A percentile compares a stretch with the other conserved stretches of the same genome.
phyloP scores from a whole-genome alignment of 2,797 vertebrate species.

The Apogon talboti region DNA sequence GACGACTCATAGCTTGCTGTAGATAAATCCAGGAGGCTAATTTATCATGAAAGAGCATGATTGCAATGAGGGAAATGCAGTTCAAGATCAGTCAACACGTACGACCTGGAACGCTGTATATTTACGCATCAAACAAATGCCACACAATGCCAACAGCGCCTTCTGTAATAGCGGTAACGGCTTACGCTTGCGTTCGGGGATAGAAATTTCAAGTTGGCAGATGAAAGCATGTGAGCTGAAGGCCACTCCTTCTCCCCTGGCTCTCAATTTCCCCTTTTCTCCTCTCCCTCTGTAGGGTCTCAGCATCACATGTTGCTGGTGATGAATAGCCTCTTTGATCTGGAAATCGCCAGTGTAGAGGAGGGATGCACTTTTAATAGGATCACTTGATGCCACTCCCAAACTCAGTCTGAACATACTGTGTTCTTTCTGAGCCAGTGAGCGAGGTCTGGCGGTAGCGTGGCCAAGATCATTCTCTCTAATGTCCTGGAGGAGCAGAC shows the following conservation, averaged over 20 bases:
- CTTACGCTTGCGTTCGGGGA: constrained; percentile 37
- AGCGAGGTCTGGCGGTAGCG: constrained; percentile 60
- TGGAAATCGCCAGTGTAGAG: constrained; percentile 47
- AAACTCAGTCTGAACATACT: constrained; percentile 46
- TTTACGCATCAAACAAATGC: constrained; percentile 34
- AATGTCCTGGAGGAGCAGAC: constrained; percentile 67
- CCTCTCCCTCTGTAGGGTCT: constrained; percentile 34
- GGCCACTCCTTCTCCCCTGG: constrained; percentile 33
- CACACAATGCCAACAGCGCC: constrained; percentile 32
- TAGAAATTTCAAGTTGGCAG: constrained; percentile 44
- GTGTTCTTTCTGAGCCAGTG: constrained; percentile 53
- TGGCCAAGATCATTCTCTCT: constrained; percentile 69
- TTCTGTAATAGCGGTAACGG: constrained; percentile 24
- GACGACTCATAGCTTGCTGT: constrained; percentile 50
- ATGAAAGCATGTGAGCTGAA: constrained; percentile 56
- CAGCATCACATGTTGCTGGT: constrained; percentile 57
- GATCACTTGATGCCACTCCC: constrained; percentile 52
- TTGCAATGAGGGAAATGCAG: constrained; percentile 38
- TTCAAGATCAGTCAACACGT: constrained; percentile 23
- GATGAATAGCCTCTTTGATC: constrained; percentile 74
- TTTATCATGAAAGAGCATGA: constrained; percentile 56
- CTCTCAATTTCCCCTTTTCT: constrained; percentile 7
- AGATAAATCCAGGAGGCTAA: constrained; percentile 50
- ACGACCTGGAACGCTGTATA: constrained; percentile 6
- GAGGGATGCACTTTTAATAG: constrained; percentile 63